These are phyloP conservation scores for Craterocephalus amniculus DNA, from an alignment of 2,797 vertebrate species.

Conservation along the genomic window DNA sequence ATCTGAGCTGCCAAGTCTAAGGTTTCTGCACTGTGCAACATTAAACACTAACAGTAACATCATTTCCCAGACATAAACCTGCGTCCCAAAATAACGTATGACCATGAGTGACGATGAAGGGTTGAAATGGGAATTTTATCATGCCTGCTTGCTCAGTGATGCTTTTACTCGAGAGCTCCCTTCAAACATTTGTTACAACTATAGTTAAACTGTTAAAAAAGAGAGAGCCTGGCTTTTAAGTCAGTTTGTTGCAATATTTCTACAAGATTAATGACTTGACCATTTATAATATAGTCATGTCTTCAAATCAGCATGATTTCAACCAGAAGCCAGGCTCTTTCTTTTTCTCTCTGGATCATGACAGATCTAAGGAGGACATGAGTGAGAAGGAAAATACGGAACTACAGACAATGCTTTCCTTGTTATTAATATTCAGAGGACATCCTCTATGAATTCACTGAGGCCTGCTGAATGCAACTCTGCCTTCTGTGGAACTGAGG, in stretches of 20 bases:
- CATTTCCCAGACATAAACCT: slow-evolving; percentile 58
- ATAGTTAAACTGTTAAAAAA: slow-evolving; percentile 30
- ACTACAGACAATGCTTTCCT: slow-evolving; percentile 34
- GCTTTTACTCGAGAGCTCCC: slow-evolving; percentile 23
- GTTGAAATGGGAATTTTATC: slow-evolving; percentile 41
- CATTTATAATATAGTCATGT: slow-evolving; percentile 8
- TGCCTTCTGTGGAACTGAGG: slow-evolving; percentile 45
- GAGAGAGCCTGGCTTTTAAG: slow-evolving; percentile 15
- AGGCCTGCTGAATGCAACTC: slow-evolving; percentile 51
- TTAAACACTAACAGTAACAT: slow-evolving; percentile 66
- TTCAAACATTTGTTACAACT: slow-evolving; percentile 19
- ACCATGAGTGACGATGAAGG: slow-evolving; percentile 39
- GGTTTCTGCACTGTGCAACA: slow-evolving; percentile 65
- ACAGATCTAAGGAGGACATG: slow-evolving; percentile 35
- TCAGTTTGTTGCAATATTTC: slow-evolving; percentile 7
- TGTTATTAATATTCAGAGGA: slow-evolving; percentile 74
- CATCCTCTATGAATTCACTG: slow-evolving; percentile 58
- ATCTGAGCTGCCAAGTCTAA: slow-evolving; percentile 62
- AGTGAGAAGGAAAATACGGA: slow-evolving; percentile 48
- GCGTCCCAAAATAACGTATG: slow-evolving; percentile 45
- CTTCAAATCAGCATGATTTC: slow-evolving; percentile 33
- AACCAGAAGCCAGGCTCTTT: slow-evolving; percentile 25
- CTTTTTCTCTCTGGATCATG: slow-evolving; percentile 23
- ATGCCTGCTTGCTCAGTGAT: slow-evolving; percentile 10
- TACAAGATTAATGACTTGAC: slow-evolving; percentile 6